A percentile compares a stretch with the other conserved stretches of the same genome.
phyloP scores from a whole-genome alignment of 2,888 invertebrate species.

The Azorinus chamasolen region DNA sequence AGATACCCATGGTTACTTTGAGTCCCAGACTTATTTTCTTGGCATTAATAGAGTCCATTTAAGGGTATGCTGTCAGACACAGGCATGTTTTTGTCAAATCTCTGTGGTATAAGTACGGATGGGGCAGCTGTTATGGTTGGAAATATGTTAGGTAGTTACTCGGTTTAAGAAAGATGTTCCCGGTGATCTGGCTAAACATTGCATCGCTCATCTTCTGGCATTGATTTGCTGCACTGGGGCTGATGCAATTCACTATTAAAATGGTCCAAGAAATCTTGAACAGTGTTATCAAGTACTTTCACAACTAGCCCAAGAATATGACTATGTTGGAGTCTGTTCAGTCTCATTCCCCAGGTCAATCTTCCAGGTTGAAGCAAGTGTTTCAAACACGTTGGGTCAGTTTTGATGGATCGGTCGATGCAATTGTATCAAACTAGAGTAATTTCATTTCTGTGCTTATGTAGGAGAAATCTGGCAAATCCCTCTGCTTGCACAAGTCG shows the following conservation, averaged over 20 bases:
- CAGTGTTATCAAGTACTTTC: constrained; percentile 35
- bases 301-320: constrained; percentile 29
- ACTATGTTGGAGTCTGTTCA: constrained; percentile 10
- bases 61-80: constrained; percentile 13
- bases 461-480: constrained; percentile 21
- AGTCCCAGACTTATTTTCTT: constrained; percentile 34
- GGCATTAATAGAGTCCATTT: constrained; percentile 32
- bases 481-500: constrained; percentile 21
- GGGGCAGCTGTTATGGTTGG: no score
- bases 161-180: constrained; percentile 38
- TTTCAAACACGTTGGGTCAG: constrained; percentile 33
- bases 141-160: no score
- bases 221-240: constrained; percentile 49
- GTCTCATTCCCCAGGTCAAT: not conserved
- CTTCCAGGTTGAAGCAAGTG: constrained; percentile 9
- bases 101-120: constrained; percentile 56
- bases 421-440: constrained; percentile 12
- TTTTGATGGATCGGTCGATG: constrained; percentile 24
- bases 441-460: constrained; percentile 22
- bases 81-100: constrained; percentile 15
- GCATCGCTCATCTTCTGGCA: constrained; percentile 58
- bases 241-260: constrained; percentile 45
- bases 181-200: constrained; percentile 51
- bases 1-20: constrained; percentile 24
- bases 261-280: constrained; percentile 57